Percentiles rank a stretch among this genome's conserved stretches.
Evolutionary conservation across 1,140 invertebrate genomes (phyloP).

Genomic region (Trichomalopsis sarcophagae): DNA sequence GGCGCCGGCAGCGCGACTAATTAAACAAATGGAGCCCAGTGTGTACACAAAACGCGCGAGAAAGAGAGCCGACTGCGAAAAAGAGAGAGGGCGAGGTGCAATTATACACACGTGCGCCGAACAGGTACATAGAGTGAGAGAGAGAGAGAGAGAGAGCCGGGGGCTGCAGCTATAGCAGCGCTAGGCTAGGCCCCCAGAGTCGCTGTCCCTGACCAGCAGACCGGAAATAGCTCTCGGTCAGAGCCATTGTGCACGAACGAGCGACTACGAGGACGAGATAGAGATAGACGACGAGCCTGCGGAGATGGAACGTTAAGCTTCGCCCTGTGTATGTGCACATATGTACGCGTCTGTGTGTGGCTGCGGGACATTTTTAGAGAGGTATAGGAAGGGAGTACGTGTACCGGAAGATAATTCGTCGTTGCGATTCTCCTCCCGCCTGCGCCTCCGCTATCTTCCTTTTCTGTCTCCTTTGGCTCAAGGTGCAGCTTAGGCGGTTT

Average conservation of each 20-base stretch:
- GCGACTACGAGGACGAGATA: constrained; percentile 46
- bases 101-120: not conserved
- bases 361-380: not conserved
- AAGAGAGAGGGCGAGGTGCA: not conserved
- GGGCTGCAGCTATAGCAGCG: not conserved
- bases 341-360: not conserved
- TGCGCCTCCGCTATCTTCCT: not conserved
- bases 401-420: constrained; percentile 46
- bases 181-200: constrained; percentile 15
- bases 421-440: constrained; percentile 19
- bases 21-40: not conserved
- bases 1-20: not conserved
- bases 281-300: constrained; percentile 1
- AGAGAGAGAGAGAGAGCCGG: not conserved
- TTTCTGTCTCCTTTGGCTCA: not conserved
- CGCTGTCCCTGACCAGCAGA: constrained; percentile 61
- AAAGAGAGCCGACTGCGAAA: too few relatives aligned
- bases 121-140: too few relatives aligned
- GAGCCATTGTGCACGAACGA: constrained; percentile 59
- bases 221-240: constrained; percentile 61
- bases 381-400: not conserved
- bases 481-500: not conserved
- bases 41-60: too few relatives aligned
- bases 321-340: not conserved
- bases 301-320: constrained; percentile 13